Conservation (phyloP, 2,113 vertebrate genomes). For the Pelmatolapia mariae region DNA sequence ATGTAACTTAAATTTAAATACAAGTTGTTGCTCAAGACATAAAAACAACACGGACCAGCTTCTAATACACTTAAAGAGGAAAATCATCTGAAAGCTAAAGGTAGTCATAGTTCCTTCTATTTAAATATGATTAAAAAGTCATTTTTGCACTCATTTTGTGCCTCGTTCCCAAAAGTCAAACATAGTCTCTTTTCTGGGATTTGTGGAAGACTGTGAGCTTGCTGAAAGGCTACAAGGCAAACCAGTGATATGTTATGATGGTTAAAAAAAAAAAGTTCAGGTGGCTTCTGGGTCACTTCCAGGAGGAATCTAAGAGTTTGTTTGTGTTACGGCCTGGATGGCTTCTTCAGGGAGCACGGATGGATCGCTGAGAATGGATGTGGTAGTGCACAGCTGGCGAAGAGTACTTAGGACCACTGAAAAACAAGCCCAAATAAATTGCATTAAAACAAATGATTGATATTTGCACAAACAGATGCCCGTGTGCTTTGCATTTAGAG, state of each 20-base stretch:
- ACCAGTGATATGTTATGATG: background rate
- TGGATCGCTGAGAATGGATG: conserved; percentile 85
- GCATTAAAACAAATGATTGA: background rate
- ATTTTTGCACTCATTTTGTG: background rate
- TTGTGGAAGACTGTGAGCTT: background rate
- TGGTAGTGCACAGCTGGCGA: conserved; percentile 84
- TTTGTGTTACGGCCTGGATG: conserved; percentile 66
- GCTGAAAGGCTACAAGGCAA: background rate
- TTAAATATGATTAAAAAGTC: background rate
- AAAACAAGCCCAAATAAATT: background rate
- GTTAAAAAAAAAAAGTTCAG: background rate
- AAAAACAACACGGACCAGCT: conserved; percentile 1
- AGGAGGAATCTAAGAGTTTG: conserved; percentile 59
- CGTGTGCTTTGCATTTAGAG: background rate
- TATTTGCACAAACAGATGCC: background rate
- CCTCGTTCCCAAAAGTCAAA: background rate
- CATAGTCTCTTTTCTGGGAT: background rate
- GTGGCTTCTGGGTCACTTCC: background rate
- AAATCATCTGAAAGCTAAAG: background rate
- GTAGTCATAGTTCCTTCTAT: background rate
- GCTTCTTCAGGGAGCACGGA: conserved; percentile 84
- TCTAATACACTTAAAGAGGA: background rate
- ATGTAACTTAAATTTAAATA: background rate
- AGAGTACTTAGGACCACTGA: conserved; percentile 87
- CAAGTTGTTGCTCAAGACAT: background rate